Base-by-base conservation (phyloP, 2,888 invertebrate species). In the Drosophila nr. perissopoda region DNA sequence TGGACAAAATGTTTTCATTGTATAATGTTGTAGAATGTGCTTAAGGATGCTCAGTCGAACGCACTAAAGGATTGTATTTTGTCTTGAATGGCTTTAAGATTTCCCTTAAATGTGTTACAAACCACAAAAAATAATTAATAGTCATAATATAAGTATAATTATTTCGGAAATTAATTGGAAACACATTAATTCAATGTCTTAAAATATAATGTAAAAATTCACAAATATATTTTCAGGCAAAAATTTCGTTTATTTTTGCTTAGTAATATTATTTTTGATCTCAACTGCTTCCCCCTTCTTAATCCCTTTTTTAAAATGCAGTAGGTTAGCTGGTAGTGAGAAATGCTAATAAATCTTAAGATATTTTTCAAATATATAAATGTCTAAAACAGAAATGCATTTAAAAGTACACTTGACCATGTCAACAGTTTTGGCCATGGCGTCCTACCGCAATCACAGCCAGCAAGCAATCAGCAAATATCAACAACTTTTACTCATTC, bases 391-490 rank as follows among this genome's bases (percentile, higher is more conserved):
- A 53, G 53, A 59, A 64, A 64, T 51, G 42, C 56, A 66, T 46
- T 58, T 65, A n/a, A 48, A 57, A 57, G 25, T 58, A 53, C 29
- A 56, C 48, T 70, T 63, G 74, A 75, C 40, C 59, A 53, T 61
- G 62, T 53, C 71, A 53, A 53, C 51, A 56, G 5, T 53, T 59
- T 63, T 49, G 29, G 74, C 61, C 58, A 62, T 69, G 49, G 18
- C 54, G 51, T 54, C 21, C 52, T 48, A 18, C 31, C 33, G 18
- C 76, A 88, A 86, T 84, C 89, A 83, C 57, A 58, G 70, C 51
- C 83, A 70, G 70, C 83, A 86, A 76, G 88, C 89, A 85, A 85
- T 85, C 84, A 85, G 77, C 84, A 85, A 85, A 85, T 89, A 89
- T 87, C 85, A 85, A 89, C 89, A 89, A 85, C 82, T 88, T 88